Conservation (phyloP, 2,888 invertebrate genomes). For the Tupiocoris notatus region DNA sequence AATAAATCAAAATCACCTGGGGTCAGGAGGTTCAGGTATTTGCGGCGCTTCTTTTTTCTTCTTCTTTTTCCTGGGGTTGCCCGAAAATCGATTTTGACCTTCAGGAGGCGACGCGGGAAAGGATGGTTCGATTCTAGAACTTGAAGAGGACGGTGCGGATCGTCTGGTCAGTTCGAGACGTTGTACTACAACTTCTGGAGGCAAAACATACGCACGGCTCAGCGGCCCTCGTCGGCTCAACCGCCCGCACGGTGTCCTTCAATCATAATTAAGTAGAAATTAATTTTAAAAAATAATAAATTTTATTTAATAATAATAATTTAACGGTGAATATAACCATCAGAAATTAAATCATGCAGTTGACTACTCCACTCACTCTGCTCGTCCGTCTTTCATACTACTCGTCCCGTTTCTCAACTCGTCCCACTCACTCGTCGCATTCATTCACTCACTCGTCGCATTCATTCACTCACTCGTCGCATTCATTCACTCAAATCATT, state of each 20-base stretch:
- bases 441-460: no score
- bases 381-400: no score
- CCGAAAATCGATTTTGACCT: not conserved
- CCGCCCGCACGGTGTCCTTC: slow-evolving; percentile 10
- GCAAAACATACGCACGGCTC: not conserved
- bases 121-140: not conserved
- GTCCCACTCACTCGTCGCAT: no score
- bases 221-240: slow-evolving; percentile 9
- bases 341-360: no score
- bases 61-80: not conserved
- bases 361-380: no score
- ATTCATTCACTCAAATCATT: no score
- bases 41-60: slow-evolving; percentile 18
- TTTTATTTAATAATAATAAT: no score
- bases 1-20: no score
- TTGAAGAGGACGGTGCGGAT: not conserved
- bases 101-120: not conserved
- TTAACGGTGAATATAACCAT: no score
- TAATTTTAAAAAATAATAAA: not conserved
- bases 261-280: not conserved
- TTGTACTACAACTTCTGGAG: slow-evolving; percentile 30
- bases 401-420: no score
- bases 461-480: no score
- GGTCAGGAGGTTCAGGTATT: slow-evolving; percentile 7
- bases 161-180: slow-evolving; percentile 17